Evolutionary conservation across 2,888 invertebrate genomes (phyloP).

Genomic region (Strigamia maritima): DNA sequence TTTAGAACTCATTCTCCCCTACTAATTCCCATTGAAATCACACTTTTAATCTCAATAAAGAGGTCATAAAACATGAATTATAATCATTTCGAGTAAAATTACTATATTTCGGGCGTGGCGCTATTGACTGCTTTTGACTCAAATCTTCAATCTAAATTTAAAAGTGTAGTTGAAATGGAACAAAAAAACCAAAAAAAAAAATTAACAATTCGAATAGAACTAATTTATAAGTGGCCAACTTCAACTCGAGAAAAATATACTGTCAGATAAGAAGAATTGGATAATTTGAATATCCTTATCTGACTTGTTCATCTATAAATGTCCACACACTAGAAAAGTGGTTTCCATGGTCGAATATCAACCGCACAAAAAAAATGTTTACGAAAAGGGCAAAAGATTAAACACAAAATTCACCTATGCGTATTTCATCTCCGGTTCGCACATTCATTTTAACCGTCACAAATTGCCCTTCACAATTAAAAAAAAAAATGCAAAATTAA

Average conservation of each 20-base stretch:
- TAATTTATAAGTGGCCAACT: slow-evolving; percentile 21
- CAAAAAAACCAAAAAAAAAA: background rate
- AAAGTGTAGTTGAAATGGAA: background rate
- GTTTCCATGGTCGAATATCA: slow-evolving; percentile 4
- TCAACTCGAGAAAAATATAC: background rate
- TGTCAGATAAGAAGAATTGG: slow-evolving; percentile 15
- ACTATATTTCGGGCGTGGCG: background rate
- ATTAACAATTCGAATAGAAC: slow-evolving; percentile 11
- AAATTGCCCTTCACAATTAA: slow-evolving; percentile 20
- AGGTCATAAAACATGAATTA: background rate
- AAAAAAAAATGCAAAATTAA: slow-evolving; percentile 18
- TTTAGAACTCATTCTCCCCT: too few species aligned
- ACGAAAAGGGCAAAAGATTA: slow-evolving; percentile 32
- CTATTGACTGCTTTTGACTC: background rate
- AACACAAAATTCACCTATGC: slow-evolving; percentile 4
- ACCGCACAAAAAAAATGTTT: background rate
- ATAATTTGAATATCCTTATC: slow-evolving; percentile 31
- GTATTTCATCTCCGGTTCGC: slow-evolving; percentile 20
- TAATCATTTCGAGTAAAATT: background rate
- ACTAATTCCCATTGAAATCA: background rate
- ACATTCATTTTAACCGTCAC: slow-evolving; percentile 18
- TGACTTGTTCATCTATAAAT: slow-evolving; percentile 8
- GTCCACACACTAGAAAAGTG: slow-evolving; percentile 16
- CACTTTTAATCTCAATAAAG: background rate
- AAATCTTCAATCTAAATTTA: background rate